Base-by-base conservation (phyloP, 1,140 invertebrate species). In the Tyrophagus putrescentiae region DNA sequence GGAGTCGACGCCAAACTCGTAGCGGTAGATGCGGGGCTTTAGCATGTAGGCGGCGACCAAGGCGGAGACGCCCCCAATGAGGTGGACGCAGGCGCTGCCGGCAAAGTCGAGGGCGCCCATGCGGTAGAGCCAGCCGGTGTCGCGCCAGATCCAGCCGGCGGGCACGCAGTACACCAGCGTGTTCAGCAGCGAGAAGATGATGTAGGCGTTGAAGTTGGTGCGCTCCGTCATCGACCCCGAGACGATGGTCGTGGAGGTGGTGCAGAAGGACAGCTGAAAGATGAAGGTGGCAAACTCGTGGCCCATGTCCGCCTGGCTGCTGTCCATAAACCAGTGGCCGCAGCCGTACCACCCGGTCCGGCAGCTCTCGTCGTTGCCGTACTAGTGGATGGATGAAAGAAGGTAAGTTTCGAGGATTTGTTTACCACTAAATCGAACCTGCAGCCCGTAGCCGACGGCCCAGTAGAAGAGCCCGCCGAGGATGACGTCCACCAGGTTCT, bases 391-490 rank as follows among this genome's bases (percentile, higher is more conserved):
- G n/a, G n/a, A n/a, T n/a, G n/a, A n/a, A n/a, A n/a, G n/a, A n/a
- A n/a, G n/a, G n/a, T n/a, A n/a, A n/a, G n/a, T n/a, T n/a, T n/a
- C n/a, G n/a, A n/a, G n/a, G n/a, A n/a, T 41, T 31, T 21, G 11
- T 39, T 13, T 39, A 39, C 36, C 36, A 7, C 18, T 9, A 39
- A 39, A 21, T 39, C 36, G 36, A 39, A 39, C 21, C 36, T 86
- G 90, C 68, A 94, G 76, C 0, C 84, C 87, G 71, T 87, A 96
- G 0, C 90, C 90, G 68, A 93, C 91, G 11, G 87, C 76, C 90
- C 91, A 96, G 72, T 93, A 95, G 0, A 87, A 91, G 5, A 91
- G 70, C 53, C 87, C 91, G 16, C 90, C 90, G 3, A 94, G 77
- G 6, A 90, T 84, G 56, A 96, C 87, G 65, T 93, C 88, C 1